These are phyloP conservation scores for Sebastes baramenuke DNA, from an alignment of 2,797 vertebrate species.

Conservation along the genomic window DNA sequence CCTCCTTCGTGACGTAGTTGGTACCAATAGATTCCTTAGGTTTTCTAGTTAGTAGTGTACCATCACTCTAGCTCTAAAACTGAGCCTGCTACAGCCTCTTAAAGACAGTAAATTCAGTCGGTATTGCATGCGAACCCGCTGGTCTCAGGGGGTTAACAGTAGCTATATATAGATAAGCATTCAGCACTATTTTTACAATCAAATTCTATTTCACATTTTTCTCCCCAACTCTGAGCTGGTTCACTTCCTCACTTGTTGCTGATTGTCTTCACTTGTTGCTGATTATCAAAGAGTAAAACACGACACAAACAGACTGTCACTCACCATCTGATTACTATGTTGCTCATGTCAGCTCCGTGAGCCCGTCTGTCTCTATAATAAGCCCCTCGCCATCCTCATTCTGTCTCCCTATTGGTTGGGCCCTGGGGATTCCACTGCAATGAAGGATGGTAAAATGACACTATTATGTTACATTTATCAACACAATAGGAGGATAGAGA, in stretches of 20 bases:
- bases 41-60: too few relatives aligned
- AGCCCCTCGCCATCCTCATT: background rate
- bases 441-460: conserved; percentile 4
- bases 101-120: too few relatives aligned
- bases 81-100: too few relatives aligned
- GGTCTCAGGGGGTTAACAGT: background rate
- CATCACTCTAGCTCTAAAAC: too few relatives aligned
- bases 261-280: conserved; percentile 9
- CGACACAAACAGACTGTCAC: background rate
- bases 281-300: background rate
- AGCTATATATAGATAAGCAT: background rate
- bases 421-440: background rate
- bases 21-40: too few relatives aligned
- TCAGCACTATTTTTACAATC: background rate
- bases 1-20: too few relatives aligned
- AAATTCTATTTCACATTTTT: background rate
- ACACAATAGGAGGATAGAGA: background rate
- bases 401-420: background rate
- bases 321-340: conserved; percentile 9
- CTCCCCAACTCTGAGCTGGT: background rate
- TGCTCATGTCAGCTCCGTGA: background rate
- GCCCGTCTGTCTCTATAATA: background rate
- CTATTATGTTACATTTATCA: conserved; percentile 11
- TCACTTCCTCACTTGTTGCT: background rate
- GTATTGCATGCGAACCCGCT: too few relatives aligned